phyloP scores from a whole-genome alignment of 2,113 vertebrate genomes.

The Pavo muticus region DNA sequence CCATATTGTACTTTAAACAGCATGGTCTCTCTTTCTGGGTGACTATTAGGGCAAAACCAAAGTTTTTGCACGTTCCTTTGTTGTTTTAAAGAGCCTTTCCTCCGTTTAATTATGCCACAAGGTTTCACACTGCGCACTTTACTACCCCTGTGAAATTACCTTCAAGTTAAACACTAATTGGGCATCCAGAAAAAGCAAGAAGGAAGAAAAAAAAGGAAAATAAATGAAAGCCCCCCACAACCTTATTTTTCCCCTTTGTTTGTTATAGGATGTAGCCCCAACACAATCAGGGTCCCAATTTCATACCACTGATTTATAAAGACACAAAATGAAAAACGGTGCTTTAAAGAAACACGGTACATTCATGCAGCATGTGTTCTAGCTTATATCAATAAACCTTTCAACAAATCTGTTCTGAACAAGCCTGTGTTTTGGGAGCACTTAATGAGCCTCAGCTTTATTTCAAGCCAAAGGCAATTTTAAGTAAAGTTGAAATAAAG shows the following conservation, averaged over 20 bases:
- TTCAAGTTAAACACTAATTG: conserved; percentile 72
- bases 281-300: background rate
- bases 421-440: conserved; percentile 60
- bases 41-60: conserved; percentile 60
- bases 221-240: background rate
- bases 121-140: conserved; percentile 56
- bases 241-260: conserved; percentile 31
- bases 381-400: conserved; percentile 70
- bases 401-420: conserved; percentile 64
- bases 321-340: conserved; percentile 57
- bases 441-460: conserved; percentile 67
- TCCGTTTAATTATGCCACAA: conserved; percentile 56
- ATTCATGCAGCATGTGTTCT: conserved; percentile 54
- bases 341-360: conserved; percentile 11
- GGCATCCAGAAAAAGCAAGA: conserved; percentile 62
- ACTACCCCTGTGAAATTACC: conserved; percentile 75
- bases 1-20: conserved; percentile 74
- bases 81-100: conserved; percentile 71
- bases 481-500: conserved; percentile 52
- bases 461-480: conserved; percentile 60
- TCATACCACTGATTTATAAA: conserved; percentile 57
- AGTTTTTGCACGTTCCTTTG: conserved; percentile 64
- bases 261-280: conserved; percentile 47
- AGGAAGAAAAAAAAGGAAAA: background rate
- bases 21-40: conserved; percentile 64